Base-by-base conservation (phyloP, 2,797 vertebrate genomes). In the Anguilla marmorata region DNA sequence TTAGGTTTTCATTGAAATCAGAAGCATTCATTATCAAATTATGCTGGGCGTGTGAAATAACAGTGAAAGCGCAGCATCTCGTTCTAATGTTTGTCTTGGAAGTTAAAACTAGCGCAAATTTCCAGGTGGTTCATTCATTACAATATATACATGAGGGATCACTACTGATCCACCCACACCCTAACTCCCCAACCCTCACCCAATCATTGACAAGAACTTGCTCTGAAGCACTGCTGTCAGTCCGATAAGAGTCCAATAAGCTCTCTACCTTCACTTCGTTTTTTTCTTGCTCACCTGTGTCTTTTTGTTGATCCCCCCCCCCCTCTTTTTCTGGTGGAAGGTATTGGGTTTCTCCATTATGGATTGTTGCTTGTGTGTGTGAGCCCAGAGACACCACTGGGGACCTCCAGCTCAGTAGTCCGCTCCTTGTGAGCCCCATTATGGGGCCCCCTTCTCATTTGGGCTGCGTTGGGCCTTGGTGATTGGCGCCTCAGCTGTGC, bases 321-420 rank as follows among this genome's bases (percentile, higher is more conserved):
- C 24, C 63, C 14, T 7, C 24, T 41, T 76, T 30, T 63, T 19
- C 5, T 12, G 33, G 30, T 82, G 79, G 63, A 82, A 86, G 87
- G 84, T 74, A 58, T 82, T 37, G 82, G 58, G 80, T 84, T 89
- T 72, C 80, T 89, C 88, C 88, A 89, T 89, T 90, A 89, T 85
- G 56, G 84, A 86, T 87, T 58, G 21, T 58, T 90, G 74, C 52
- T 72, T 56, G 72, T 89, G 90, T 89, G 85, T 41, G 37, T 41
- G 37, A 90, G 58, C n/a, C 84, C 66, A 72, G 54, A 30, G 85
- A 56, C 63, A 88, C 74, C 33, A 19, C 1, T 1, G 19, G 30
- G 76, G 76, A 48, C 19, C 16, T 48, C 76, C 37, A 80, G n/a
- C 79, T 82, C 79, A 82, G 50, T 82, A 82, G 41, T 8, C 24